Conservation (phyloP, 2,113 vertebrate genomes). For the Naja naja region DNA sequence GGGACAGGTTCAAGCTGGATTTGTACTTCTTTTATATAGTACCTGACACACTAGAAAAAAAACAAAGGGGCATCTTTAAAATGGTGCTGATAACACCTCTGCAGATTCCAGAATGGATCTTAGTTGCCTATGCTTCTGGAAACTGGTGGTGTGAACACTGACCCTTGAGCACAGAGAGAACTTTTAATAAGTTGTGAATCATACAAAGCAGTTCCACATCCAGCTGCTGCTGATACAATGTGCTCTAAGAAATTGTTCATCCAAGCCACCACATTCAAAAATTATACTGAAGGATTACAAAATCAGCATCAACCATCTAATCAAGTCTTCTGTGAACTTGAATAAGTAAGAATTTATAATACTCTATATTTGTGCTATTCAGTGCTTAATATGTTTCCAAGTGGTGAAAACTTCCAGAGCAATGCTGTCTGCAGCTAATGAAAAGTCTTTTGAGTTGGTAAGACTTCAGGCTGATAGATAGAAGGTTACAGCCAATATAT, state of each 20-base stretch:
- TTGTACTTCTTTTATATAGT: neutral
- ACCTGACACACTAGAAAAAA: too few species aligned
- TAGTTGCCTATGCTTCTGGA: too few species aligned
- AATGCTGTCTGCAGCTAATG: neutral
- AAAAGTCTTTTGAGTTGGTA: neutral
- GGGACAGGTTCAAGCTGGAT: neutral
- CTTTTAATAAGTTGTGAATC: neutral
- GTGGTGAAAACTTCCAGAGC: constrained; percentile 21
- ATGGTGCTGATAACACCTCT: neutral
- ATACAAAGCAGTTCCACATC: neutral
- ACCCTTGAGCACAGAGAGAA: neutral
- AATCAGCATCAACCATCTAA: neutral
- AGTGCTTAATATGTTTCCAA: constrained; percentile 24
- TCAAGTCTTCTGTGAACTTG: neutral
- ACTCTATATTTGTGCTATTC: constrained; percentile 1
- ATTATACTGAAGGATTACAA: neutral
- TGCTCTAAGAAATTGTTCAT: neutral
- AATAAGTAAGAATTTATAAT: neutral
- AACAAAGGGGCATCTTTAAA: neutral
- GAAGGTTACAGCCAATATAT: neutral
- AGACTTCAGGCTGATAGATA: neutral
- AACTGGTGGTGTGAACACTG: neutral
- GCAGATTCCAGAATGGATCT: neutral
- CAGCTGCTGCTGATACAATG: neutral
- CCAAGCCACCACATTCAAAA: neutral